Percentiles rank a stretch among this genome's conserved stretches.
Conservation (phyloP, 2,888 invertebrate species). For the Vanessa cardui region DNA sequence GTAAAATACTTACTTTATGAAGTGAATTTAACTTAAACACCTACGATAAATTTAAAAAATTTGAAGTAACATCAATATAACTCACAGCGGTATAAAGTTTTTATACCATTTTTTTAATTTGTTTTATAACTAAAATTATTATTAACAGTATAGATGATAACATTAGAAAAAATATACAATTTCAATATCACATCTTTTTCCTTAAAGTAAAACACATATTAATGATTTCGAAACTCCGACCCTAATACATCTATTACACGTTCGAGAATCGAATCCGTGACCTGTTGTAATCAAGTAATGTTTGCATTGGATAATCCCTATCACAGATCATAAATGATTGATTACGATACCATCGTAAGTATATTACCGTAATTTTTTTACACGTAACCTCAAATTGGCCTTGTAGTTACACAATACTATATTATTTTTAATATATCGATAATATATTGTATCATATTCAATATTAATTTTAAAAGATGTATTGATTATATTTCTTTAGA, state of each 20-base stretch:
- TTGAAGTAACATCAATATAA: too few relatives aligned
- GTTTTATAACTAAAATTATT: too few relatives aligned
- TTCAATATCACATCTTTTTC: not conserved
- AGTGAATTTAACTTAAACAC: too few relatives aligned
- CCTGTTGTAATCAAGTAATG: slow-evolving; percentile 25
- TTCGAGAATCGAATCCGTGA: slow-evolving; percentile 17
- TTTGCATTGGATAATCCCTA: slow-evolving; percentile 24
- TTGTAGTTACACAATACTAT: slow-evolving; percentile 15
- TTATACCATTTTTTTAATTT: too few relatives aligned
- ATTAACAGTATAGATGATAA: not conserved
- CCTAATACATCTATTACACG: slow-evolving; percentile 1
- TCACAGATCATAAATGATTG: slow-evolving; percentile 28
- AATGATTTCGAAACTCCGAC: slow-evolving; percentile 15
- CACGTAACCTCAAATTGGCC: slow-evolving; percentile 20
- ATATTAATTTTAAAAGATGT: too few relatives aligned
- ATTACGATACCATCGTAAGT: slow-evolving; percentile 21
- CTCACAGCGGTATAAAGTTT: too few relatives aligned
- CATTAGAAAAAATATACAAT: not conserved
- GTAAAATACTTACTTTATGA: too few relatives aligned
- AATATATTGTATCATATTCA: not conserved
- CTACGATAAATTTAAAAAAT: too few relatives aligned
- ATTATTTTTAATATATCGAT: not conserved
- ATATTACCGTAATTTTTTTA: slow-evolving; percentile 27
- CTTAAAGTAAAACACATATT: not conserved
- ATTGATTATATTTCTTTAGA: too few relatives aligned